phyloP scores from a whole-genome alignment of 2,888 invertebrate genomes.

The Formica aserva region DNA sequence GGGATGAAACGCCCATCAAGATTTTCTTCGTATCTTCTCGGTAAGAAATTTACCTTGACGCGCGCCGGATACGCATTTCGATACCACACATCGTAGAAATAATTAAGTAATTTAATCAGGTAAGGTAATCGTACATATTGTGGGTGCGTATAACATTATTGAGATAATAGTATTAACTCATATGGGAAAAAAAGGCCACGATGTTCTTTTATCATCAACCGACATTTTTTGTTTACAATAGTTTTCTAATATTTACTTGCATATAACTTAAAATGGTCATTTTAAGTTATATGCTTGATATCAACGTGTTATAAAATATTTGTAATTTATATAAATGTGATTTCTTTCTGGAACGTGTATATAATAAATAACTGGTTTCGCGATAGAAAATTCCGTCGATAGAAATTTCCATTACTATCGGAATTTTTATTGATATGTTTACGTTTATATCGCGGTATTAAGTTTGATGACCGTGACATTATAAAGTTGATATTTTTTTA shows the following conservation, averaged over 20 bases:
- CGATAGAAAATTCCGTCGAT: constrained; percentile 4
- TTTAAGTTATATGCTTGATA: not conserved
- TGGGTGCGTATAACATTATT: constrained; percentile 1
- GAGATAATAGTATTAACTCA: constrained; percentile 34
- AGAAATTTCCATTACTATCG: not conserved
- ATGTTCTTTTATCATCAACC: not conserved
- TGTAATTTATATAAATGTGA: not conserved
- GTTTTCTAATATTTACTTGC: not conserved
- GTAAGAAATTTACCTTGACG: constrained; percentile 26
- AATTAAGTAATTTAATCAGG: constrained; percentile 46
- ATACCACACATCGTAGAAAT: constrained; percentile 13
- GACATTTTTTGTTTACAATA: not conserved
- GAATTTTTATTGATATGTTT: not conserved
- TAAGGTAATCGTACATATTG: constrained; percentile 9
- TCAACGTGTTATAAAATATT: not conserved
- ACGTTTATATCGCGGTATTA: not conserved
- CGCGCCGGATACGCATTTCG: constrained; percentile 4
- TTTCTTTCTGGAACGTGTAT: not conserved
- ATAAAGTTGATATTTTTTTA: not conserved
- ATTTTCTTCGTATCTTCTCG: constrained; percentile 23
- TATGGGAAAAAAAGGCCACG: not conserved
- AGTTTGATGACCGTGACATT: constrained; percentile 1
- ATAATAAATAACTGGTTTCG: not conserved
- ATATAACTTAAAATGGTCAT: not conserved
- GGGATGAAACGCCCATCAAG: constrained; percentile 32